A percentile compares a stretch with the other conserved stretches of the same genome.
phyloP scores from a whole-genome alignment of 2,888 invertebrate genomes.

The Conus canariensis region DNA sequence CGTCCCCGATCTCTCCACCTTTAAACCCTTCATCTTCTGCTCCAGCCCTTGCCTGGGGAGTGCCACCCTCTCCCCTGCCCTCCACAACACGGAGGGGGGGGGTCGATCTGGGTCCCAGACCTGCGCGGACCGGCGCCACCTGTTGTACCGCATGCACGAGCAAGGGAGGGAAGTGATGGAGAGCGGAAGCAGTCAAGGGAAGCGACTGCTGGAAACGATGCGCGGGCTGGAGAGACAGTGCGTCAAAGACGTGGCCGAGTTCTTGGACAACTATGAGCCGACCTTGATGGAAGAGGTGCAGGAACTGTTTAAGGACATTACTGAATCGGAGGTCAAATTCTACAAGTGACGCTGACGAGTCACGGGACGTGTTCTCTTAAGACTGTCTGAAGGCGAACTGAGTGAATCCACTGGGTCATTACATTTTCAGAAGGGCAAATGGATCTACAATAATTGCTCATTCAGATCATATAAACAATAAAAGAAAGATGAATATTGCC shows the following conservation, averaged over 20 bases:
- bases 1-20: conserved; percentile 87
- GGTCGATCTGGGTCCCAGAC: conserved; percentile 74
- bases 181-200: conserved; percentile 56
- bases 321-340: conserved; percentile 78
- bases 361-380: not conserved
- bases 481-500: not conserved
- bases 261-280: conserved; percentile 71
- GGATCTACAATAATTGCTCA: too few relatives aligned
- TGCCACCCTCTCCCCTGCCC: conserved; percentile 83
- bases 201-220: conserved; percentile 77
- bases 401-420: too few relatives aligned
- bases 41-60: conserved; percentile 84
- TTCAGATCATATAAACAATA: too few relatives aligned
- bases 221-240: conserved; percentile 78
- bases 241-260: conserved; percentile 76
- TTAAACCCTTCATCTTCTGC: conserved; percentile 87
- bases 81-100: conserved; percentile 75
- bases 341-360: conserved; percentile 76
- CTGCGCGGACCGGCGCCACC: conserved; percentile 81
- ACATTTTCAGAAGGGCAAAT: too few relatives aligned
- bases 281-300: conserved; percentile 75
- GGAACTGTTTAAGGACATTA: conserved; percentile 78
- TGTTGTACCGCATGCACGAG: conserved; percentile 84
- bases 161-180: conserved; percentile 76
- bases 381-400: too few relatives aligned